Evolutionary conservation across 2,113 vertebrate species (phyloP).

Genomic region (Muntiacus muntjak): DNA sequence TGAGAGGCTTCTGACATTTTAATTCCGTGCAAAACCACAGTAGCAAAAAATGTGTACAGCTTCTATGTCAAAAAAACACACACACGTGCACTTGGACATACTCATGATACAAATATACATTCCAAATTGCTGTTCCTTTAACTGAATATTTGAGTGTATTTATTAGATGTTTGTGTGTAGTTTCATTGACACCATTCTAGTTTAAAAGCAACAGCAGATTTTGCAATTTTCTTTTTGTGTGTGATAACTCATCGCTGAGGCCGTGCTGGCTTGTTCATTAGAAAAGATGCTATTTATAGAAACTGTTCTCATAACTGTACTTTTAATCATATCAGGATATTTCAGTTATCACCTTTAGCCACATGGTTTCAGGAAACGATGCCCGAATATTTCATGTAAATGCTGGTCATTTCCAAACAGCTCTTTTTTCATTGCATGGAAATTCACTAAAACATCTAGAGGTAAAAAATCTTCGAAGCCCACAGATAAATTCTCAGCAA

Average conservation of each 20-base stretch:
- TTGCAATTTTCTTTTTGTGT: neutral
- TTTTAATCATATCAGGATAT: conserved; percentile 41
- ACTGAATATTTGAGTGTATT: neutral
- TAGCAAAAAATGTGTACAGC: conserved; percentile 46
- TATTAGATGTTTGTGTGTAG: neutral
- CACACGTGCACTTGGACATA: neutral
- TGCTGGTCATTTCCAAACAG: neutral
- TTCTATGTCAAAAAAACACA: neutral
- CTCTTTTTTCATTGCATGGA: neutral
- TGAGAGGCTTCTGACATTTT: conserved; percentile 83
- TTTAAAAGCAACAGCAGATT: neutral
- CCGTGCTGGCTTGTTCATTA: neutral
- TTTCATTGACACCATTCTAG: neutral
- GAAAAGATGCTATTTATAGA: conserved; percentile 43
- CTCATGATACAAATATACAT: neutral
- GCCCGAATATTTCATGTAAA: conserved; percentile 43
- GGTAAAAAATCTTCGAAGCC: neutral
- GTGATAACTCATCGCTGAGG: neutral
- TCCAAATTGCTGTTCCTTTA: neutral
- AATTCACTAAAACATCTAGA: conserved; percentile 28
- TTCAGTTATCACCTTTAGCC: conserved; percentile 56
- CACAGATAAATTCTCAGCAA: conserved; percentile 42
- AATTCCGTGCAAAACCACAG: conserved; percentile 76
- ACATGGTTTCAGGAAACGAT: conserved; percentile 48
- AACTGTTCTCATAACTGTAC: neutral